Conservation (phyloP, 2,113 vertebrate species). For the Dromaius novaehollandiae region DNA sequence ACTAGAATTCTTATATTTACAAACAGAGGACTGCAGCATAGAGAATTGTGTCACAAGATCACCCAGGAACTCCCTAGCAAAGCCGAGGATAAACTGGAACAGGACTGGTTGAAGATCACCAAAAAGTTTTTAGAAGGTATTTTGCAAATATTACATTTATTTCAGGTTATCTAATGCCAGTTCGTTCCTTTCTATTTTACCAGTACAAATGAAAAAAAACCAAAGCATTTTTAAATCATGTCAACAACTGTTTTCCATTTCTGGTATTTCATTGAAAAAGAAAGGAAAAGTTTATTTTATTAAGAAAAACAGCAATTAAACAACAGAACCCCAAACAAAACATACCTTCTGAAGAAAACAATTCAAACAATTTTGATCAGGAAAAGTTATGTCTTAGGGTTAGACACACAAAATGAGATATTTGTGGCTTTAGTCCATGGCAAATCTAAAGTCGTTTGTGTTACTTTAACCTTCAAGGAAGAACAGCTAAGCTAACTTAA, state of each 20-base stretch:
- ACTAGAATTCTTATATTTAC: neutral
- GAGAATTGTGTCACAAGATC: neutral
- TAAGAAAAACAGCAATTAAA: neutral
- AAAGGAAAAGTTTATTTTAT: neutral
- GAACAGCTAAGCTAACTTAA: neutral
- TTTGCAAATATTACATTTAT: neutral
- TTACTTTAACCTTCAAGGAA: neutral
- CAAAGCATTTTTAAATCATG: neutral
- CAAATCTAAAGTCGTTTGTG: neutral
- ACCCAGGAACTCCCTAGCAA: neutral
- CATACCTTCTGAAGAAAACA: neutral
- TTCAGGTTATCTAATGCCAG: neutral
- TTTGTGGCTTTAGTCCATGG: neutral
- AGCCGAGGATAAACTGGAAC: slow-evolving; percentile 7
- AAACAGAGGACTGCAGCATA: neutral
- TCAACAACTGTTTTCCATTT: neutral
- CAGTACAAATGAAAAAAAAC: neutral
- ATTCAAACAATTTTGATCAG: neutral
- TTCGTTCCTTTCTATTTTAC: neutral
- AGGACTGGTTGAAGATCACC: neutral
- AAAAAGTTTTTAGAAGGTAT: neutral
- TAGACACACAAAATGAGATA: neutral
- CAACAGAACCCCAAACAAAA: neutral
- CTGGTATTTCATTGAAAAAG: neutral
- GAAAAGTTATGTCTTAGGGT: neutral